These are phyloP conservation scores for Colostygia pectinataria DNA, from an alignment of 2,888 invertebrate species.

Conservation along the genomic window DNA sequence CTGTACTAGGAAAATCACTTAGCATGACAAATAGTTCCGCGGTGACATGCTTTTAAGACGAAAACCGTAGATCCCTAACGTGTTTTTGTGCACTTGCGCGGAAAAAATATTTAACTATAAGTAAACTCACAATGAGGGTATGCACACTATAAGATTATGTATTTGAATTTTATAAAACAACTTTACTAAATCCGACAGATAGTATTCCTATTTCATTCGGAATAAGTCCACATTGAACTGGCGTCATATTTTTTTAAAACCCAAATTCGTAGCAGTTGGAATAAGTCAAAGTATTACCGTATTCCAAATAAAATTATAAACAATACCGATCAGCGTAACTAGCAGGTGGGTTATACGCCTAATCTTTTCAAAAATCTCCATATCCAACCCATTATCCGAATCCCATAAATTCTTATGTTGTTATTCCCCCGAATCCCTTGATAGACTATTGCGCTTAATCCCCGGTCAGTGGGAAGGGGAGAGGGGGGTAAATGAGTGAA, in stretches of 20 bases:
- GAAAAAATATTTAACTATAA: neutral
- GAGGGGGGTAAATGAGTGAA: slow-evolving; percentile 36
- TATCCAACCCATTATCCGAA: slow-evolving; percentile 13
- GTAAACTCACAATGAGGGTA: too few species aligned
- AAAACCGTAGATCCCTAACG: slow-evolving; percentile 36
- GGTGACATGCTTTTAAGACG: slow-evolving; percentile 74
- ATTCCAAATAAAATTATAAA: neutral
- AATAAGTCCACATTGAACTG: too few species aligned
- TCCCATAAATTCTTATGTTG: slow-evolving; percentile 20
- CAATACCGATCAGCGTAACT: slow-evolving; percentile 1
- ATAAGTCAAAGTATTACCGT: too few species aligned
- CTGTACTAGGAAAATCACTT: slow-evolving; percentile 76
- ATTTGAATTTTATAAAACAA: too few species aligned
- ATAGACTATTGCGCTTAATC: slow-evolving; percentile 18
- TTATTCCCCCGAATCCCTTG: slow-evolving; percentile 19
- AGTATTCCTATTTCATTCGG: too few species aligned
- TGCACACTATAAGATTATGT: too few species aligned
- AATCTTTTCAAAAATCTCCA: slow-evolving; percentile 5
- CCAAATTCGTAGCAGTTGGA: too few species aligned
- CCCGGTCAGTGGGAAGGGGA: slow-evolving; percentile 20
- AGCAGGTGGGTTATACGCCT: slow-evolving; percentile 16
- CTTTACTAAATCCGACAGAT: too few species aligned
- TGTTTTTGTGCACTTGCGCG: slow-evolving; percentile 22
- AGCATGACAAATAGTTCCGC: slow-evolving; percentile 76
- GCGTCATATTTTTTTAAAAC: too few species aligned